Conservation (phyloP, 2,797 vertebrate genomes). For the Adrianichthys oophorus region DNA sequence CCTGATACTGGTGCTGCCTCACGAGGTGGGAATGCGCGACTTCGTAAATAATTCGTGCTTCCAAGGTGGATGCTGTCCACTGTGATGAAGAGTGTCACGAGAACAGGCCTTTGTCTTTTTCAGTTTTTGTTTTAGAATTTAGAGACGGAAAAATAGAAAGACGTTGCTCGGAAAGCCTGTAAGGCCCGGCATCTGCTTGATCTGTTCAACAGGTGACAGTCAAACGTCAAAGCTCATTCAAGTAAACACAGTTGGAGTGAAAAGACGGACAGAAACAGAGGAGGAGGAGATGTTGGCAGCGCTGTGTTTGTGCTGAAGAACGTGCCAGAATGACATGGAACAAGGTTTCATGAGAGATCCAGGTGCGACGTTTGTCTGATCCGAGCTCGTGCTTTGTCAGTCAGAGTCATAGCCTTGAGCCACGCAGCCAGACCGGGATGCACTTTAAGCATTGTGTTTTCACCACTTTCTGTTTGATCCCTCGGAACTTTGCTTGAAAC, state of each 20-base stretch:
- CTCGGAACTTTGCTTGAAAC: conserved; percentile 18
- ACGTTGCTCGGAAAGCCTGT: conserved; percentile 32
- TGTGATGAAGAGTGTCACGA: conserved; percentile 50
- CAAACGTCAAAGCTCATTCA: conserved; percentile 45
- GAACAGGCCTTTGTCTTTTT: conserved; percentile 63
- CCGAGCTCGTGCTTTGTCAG: conserved; percentile 41
- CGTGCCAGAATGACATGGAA: conserved; percentile 32
- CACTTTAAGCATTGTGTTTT: conserved; percentile 14
- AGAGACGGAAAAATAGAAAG: not conserved
- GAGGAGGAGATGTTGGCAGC: not conserved
- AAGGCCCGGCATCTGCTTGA: conserved; percentile 40
- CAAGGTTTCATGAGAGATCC: conserved; percentile 47
- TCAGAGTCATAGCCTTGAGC: conserved; percentile 47
- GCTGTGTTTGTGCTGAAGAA: not conserved
- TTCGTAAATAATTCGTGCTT: conserved; percentile 71
- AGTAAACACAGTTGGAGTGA: conserved; percentile 41
- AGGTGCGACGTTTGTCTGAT: conserved; percentile 63
- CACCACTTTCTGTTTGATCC: conserved; percentile 6
- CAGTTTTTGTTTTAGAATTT: conserved; percentile 32
- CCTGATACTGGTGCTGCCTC: conserved; percentile 70
- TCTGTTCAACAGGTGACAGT: conserved; percentile 72
- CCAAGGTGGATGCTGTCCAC: conserved; percentile 68
- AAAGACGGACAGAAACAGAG: conserved; percentile 37
- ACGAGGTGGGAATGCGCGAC: conserved; percentile 78
- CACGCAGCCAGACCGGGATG: not conserved